phyloP scores from a whole-genome alignment of 2,888 invertebrate species.

The Spodoptera picta region DNA sequence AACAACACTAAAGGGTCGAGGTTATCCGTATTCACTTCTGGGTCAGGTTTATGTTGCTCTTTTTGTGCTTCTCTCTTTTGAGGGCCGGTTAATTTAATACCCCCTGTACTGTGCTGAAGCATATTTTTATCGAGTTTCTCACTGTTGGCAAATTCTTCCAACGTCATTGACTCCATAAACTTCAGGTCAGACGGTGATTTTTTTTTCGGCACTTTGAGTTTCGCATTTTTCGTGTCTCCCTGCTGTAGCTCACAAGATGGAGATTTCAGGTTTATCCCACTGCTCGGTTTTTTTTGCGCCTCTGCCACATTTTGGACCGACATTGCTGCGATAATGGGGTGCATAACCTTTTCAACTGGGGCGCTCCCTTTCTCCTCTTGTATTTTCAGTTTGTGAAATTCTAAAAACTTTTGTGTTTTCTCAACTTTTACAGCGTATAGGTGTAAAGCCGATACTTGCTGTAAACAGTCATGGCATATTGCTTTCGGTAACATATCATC shows the following conservation, averaged over 20 bases:
- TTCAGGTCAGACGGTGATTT: conserved; percentile 76
- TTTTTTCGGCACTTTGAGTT: conserved; percentile 65
- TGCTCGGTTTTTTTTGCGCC: conserved; percentile 49
- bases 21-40: conserved; percentile 61
- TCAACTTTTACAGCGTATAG: conserved; percentile 82
- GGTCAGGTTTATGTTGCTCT: conserved; percentile 55
- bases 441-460: conserved; percentile 78
- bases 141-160: conserved; percentile 79
- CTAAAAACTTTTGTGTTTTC: conserved; percentile 83
- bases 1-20: conserved; percentile 77
- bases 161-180: conserved; percentile 80
- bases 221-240: conserved; percentile 70
- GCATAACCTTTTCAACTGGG: conserved; percentile 58
- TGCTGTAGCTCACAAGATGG: conserved; percentile 72
- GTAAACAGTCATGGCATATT: conserved; percentile 85
- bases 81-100: conserved; percentile 43
- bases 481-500: conserved; percentile 84
- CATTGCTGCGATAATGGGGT: conserved; percentile 65
- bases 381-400: conserved; percentile 77
- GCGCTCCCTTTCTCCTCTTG: conserved; percentile 66
- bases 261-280: conserved; percentile 44
- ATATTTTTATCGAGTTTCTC: conserved; percentile 78
- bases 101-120: conserved; percentile 57
- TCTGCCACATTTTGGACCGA: conserved; percentile 65
- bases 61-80: conserved; percentile 55